phyloP scores from a whole-genome alignment of 1,140 invertebrate genomes.

The Bombus huntii region DNA sequence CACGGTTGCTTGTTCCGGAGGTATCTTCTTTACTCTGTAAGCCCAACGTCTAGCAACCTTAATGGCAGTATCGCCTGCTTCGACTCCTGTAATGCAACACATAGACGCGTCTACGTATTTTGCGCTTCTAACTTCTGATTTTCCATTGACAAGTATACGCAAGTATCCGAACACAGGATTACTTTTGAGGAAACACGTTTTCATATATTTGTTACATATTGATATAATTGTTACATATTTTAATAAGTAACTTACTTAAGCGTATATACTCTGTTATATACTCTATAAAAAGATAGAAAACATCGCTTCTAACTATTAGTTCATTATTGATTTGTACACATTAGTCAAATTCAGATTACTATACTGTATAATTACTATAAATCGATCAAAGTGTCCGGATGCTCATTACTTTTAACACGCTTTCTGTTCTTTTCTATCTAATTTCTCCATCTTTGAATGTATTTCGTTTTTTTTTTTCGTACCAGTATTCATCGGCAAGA shows the following conservation, averaged over 20 bases:
- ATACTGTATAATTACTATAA: too few species aligned
- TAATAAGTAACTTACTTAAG: too few species aligned
- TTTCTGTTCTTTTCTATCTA: background rate
- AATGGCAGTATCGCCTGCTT: conserved; percentile 90
- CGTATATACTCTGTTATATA: too few species aligned
- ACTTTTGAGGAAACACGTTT: too few species aligned
- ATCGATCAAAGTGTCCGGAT: background rate
- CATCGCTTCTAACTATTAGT: too few species aligned
- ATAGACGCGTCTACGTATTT: background rate
- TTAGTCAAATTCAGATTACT: too few species aligned
- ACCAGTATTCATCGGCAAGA: conserved; percentile 93
- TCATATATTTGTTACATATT: too few species aligned
- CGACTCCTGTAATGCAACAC: conserved; percentile 85
- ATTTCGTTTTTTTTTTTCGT: conserved; percentile 6
- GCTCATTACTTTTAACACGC: background rate
- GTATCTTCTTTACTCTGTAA: conserved; percentile 90
- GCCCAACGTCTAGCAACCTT: conserved; percentile 92
- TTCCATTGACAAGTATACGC: too few species aligned
- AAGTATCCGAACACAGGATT: background rate
- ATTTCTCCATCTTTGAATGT: background rate
- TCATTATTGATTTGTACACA: too few species aligned
- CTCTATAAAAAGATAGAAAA: too few species aligned
- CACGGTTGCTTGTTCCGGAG: conserved; percentile 87
- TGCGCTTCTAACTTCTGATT: background rate
- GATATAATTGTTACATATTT: too few species aligned